Evolutionary conservation across 2,113 vertebrate species (phyloP), one percentile per base, ranked within the genome.

Genomic region (Oceanites oceanicus): DNA sequence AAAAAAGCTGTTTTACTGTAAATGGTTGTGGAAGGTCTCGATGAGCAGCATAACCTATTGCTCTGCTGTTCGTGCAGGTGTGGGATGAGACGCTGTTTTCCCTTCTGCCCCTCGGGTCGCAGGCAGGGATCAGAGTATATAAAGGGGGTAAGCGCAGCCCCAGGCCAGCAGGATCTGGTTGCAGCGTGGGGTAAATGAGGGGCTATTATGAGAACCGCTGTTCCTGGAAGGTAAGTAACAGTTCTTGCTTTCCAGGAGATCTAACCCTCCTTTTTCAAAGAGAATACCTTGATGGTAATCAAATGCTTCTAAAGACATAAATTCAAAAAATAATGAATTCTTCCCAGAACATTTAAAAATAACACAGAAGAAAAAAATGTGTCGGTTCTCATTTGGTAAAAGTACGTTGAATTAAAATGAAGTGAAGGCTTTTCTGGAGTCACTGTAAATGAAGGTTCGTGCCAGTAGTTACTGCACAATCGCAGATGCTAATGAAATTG

Each of bases 51-150:
- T 11, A 13, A 30, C 38, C 40, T 9, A 16, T 17, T 9, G 29
- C 61, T 38, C 55, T 1, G 19, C 45, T 25, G 32, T 32, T 27
- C 3, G 1, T 17, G 13, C 1, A 1, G 7, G 20, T 30, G 1
- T 1, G 4, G n/a, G 50, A 3, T n/a, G 27, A 53, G 55, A 17
- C 5, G 3, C 38, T 34, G 27, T 8, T 21, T 45, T 23, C 23
- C 44, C 61, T 36, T 6, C 22, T 13, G 55, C 13, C 34, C 58
- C 38, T 13, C 10, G 7, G 13, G 13, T 25, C 12, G 30, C 56
- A 19, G 63, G 2, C 16, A 4, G 77, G 20, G n/a, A 9, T 15
- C 2, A 2, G 73, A 7, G 49, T 17, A 2, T 18, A 2, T 6
- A 7, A 25, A 12, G 11, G 62, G 49, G 49, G 11, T 11, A 4